These are phyloP conservation scores for Papilio aristodemus DNA, from an alignment of 1,140 invertebrate genomes.

Conservation along the genomic window DNA sequence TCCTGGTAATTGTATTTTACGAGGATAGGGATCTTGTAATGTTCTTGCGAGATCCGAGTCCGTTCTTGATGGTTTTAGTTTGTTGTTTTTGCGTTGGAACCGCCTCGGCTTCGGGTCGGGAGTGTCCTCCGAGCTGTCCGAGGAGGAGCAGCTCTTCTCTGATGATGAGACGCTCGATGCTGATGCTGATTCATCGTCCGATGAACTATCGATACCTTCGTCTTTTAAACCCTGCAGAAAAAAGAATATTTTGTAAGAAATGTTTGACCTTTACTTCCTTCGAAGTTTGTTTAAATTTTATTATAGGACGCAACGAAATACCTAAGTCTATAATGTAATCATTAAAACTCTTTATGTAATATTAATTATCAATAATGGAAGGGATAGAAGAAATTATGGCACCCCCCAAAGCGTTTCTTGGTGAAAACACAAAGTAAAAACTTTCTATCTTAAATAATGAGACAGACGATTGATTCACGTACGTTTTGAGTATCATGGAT, in stretches of 20 bases:
- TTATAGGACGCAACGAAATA: no score
- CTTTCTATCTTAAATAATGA: no score
- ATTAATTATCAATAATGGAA: no score
- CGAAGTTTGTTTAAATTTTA: no score
- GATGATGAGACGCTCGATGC: slow-evolving; percentile 73
- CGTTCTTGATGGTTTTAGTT: slow-evolving; percentile 72
- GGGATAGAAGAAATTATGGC: no score
- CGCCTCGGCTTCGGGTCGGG: slow-evolving; percentile 64
- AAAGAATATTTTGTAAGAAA: not conserved
- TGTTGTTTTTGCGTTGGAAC: slow-evolving; percentile 70
- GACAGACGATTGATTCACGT: no score
- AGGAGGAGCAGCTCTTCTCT: slow-evolving; percentile 77
- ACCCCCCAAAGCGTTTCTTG: no score
- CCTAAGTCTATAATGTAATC: no score
- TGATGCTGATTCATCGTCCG: slow-evolving; percentile 74
- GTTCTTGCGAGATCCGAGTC: slow-evolving; percentile 68
- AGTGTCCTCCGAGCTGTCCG: slow-evolving; percentile 70
- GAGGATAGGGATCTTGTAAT: slow-evolving; percentile 52
- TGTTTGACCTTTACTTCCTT: no score
- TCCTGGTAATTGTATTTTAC: slow-evolving; percentile 61
- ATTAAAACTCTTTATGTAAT: no score
- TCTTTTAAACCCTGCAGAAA: slow-evolving; percentile 74
- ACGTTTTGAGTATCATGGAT: no score
- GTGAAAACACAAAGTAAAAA: no score
- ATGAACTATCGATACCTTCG: slow-evolving; percentile 78